Base-by-base conservation (phyloP, 1,140 invertebrate species). In the Xylocopa sonorina region DNA sequence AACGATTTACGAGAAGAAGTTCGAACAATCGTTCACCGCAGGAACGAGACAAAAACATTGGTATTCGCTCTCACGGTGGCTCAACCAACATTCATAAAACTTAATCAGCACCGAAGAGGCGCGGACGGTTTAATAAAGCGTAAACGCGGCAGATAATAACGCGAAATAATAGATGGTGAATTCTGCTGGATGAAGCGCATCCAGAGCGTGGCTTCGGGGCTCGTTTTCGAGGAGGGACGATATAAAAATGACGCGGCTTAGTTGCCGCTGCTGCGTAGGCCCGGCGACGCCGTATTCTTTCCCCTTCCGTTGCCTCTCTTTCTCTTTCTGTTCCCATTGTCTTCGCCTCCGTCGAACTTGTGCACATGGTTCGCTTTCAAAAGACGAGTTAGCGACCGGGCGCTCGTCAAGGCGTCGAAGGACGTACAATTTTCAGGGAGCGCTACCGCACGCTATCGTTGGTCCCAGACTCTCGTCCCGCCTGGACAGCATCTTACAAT, bases 281-380 rank as follows among this genome's bases (percentile, higher is more conserved):
- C 32, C 32, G 55, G 43, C 43, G 53, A 60, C 58, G 68, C 18
- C 57, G 68, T 51, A n/a, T n/a, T n/a, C n/a, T n/a, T n/a, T n/a
- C n/a, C n/a, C n/a, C n/a, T n/a, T n/a, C n/a, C n/a, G n/a, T n/a
- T n/a, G n/a, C 46, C 50, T 69, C 83, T 79, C 81, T 84, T 74
- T 69, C 48, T 34, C 41, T n/a, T 21, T 12, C 43, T 50, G 60
- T 46, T 32, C 32, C 81, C 24, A 79, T 82, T 78, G 68, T 84
- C 68, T 48, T 79, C 76, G 57, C 68, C 62, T 83, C 76, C 69
- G 53, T 83, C 83, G 66, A 83, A 79, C 82, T 73, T 71, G 68
- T 48, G 77, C 46, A 57, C 77, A 69, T 64, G 68, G 38, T 34
- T 83, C 81, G n/a, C 43, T 84, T 75, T 80, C 63, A 84, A 84